phyloP scores from a whole-genome alignment of 1,140 invertebrate species.

The Fopius arisanus region DNA sequence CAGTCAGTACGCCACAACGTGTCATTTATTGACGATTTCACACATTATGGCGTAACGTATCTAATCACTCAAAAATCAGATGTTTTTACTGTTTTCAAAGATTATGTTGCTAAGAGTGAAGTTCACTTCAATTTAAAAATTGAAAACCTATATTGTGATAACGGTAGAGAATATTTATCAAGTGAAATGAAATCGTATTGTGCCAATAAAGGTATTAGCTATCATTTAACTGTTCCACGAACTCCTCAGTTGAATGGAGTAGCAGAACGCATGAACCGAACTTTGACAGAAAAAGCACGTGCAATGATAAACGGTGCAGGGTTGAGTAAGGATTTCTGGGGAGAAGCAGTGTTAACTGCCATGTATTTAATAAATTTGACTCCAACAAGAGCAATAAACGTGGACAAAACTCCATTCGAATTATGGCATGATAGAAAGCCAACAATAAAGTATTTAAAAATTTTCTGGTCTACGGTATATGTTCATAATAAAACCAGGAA shows the following conservation, averaged over 20 bases:
- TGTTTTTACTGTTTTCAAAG: no score
- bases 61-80: no score
- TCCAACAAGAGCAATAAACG: slow-evolving; percentile 52
- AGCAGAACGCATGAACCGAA: slow-evolving; percentile 57
- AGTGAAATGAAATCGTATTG: slow-evolving; percentile 1
- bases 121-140: no score
- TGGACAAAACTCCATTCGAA: slow-evolving; percentile 52
- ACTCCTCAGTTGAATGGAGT: slow-evolving; percentile 13
- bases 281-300: slow-evolving; percentile 57
- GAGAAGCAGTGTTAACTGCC: slow-evolving; percentile 54
- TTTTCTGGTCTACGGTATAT: slow-evolving; percentile 61
- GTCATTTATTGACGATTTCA: no score
- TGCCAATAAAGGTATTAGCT: slow-evolving; percentile 14
- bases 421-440: no score
- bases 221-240: slow-evolving; percentile 15
- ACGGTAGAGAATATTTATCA: slow-evolving; percentile 7
- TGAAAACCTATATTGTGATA: background rate
- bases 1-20: no score
- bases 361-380: slow-evolving; percentile 27
- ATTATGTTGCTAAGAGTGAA: no score
- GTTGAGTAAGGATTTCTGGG: no score
- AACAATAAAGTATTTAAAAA: slow-evolving; percentile 60
- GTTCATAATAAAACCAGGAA: slow-evolving; percentile 57
- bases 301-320: no score
- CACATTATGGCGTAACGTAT: no score